Percentiles rank a stretch among this genome's conserved stretches.
Evolutionary conservation across 2,888 invertebrate genomes (phyloP).

Genomic region (Parnassius mnemosyne): DNA sequence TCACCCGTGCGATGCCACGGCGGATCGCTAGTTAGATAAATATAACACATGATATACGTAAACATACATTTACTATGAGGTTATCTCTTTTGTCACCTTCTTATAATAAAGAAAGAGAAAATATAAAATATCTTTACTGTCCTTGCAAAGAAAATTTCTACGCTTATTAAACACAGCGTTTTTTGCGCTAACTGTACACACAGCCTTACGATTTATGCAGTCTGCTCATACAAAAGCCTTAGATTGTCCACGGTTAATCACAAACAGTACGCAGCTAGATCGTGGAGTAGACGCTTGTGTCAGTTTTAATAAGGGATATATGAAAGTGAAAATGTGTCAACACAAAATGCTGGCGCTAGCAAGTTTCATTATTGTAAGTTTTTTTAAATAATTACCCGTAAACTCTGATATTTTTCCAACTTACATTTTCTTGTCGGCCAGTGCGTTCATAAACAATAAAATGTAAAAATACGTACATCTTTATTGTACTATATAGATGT

Average conservation of each 20-base stretch:
- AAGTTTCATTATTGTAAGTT: constrained; percentile 18
- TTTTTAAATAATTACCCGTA: not conserved
- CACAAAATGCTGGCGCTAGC: constrained; percentile 9
- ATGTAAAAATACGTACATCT: too few species aligned
- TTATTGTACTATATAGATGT: not conserved
- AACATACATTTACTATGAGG: too few species aligned
- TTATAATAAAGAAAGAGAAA: too few species aligned
- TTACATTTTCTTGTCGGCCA: not conserved
- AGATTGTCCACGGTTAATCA: not conserved
- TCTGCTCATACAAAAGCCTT: constrained; percentile 11
- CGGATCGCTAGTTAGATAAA: too few species aligned
- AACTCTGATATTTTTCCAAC: too few species aligned
- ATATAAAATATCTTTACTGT: not conserved
- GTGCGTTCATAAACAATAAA: not conserved
- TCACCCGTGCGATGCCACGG: too few species aligned
- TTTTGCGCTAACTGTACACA: constrained; percentile 1
- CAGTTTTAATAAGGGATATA: not conserved
- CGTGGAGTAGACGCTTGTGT: constrained; percentile 4
- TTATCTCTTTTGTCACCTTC: too few species aligned
- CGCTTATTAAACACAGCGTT: not conserved
- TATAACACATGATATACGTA: too few species aligned
- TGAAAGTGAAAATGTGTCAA: not conserved
- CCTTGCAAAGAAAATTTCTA: constrained; percentile 5
- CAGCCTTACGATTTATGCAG: not conserved
- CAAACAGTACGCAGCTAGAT: constrained; percentile 9